These are phyloP conservation scores for Conger conger DNA, from an alignment of 2,113 vertebrate genomes.

Conservation along the genomic window DNA sequence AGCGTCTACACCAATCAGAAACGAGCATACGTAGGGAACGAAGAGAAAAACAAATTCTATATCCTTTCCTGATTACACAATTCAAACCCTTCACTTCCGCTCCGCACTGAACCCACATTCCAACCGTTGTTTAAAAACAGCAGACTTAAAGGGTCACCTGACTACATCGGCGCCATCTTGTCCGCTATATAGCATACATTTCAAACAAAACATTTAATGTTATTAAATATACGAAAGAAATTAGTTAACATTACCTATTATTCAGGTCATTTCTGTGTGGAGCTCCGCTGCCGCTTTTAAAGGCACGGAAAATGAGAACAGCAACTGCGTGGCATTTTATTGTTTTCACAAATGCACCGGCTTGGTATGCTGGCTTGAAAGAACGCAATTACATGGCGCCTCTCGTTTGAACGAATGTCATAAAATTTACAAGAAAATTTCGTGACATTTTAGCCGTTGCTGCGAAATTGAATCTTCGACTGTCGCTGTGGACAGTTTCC, in stretches of 20 bases:
- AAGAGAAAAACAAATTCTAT: neutral
- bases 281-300: slow-evolving; percentile 58
- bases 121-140: slow-evolving; percentile 35
- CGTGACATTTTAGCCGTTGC: slow-evolving; percentile 35
- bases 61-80: slow-evolving; percentile 17
- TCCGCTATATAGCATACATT: slow-evolving; percentile 44
- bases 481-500: slow-evolving; percentile 33
- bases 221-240: slow-evolving; percentile 54
- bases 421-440: slow-evolving; percentile 38
- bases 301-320: slow-evolving; percentile 42
- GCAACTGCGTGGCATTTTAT: slow-evolving; percentile 49
- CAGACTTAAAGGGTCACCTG: slow-evolving; percentile 55
- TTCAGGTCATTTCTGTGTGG: slow-evolving; percentile 54
- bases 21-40: neutral
- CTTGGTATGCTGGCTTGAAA: slow-evolving; percentile 48
- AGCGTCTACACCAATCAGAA: neutral
- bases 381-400: slow-evolving; percentile 54
- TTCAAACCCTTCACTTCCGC: slow-evolving; percentile 54
- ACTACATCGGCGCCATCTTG: slow-evolving; percentile 58
- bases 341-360: slow-evolving; percentile 54
- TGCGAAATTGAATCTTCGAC: slow-evolving; percentile 34
- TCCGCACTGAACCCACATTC: slow-evolving; percentile 31
- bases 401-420: slow-evolving; percentile 36
- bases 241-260: slow-evolving; percentile 59
- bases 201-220: slow-evolving; percentile 48